Percentiles rank a stretch among this genome's conserved stretches.
Evolutionary conservation across 2,888 invertebrate genomes (phyloP).

Genomic region (Camponotus fellah): DNA sequence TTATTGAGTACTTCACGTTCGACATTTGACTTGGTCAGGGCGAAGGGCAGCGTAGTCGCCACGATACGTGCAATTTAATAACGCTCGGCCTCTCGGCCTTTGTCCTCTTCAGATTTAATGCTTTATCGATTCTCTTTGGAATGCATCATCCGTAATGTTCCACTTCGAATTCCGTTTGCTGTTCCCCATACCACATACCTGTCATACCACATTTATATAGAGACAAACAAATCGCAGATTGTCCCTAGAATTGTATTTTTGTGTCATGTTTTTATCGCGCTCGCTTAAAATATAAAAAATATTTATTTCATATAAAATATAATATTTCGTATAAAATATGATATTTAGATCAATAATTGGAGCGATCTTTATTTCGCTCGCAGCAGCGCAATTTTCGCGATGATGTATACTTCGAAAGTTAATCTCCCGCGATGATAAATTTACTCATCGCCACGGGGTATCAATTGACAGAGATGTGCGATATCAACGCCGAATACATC

Average conservation of each 20-base stretch:
- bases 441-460: not conserved
- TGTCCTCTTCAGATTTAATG: slow-evolving; percentile 62
- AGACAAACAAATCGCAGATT: too few species aligned
- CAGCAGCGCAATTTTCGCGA: slow-evolving; percentile 18
- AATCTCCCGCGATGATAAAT: slow-evolving; percentile 29
- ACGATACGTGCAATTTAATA: slow-evolving; percentile 62
- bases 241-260: not conserved
- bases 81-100: slow-evolving; percentile 54
- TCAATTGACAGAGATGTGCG: slow-evolving; percentile 4
- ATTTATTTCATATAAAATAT: slow-evolving; percentile 28
- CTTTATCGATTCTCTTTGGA: slow-evolving; percentile 58
- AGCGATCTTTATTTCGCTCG: slow-evolving; percentile 10
- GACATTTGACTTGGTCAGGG: slow-evolving; percentile 62
- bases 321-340: slow-evolving; percentile 12
- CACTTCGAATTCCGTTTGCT: slow-evolving; percentile 49
- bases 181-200: not conserved
- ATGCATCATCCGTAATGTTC: slow-evolving; percentile 51
- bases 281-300: not conserved
- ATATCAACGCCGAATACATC: not conserved
- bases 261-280: not conserved
- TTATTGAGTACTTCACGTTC: slow-evolving; percentile 70
- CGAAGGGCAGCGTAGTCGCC: slow-evolving; percentile 56
- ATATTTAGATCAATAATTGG: not conserved
- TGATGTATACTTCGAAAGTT: slow-evolving; percentile 14
- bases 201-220: not conserved